Evolutionary conservation across 2,888 invertebrate genomes (phyloP).

Genomic region (Theodoxus fluviatilis): DNA sequence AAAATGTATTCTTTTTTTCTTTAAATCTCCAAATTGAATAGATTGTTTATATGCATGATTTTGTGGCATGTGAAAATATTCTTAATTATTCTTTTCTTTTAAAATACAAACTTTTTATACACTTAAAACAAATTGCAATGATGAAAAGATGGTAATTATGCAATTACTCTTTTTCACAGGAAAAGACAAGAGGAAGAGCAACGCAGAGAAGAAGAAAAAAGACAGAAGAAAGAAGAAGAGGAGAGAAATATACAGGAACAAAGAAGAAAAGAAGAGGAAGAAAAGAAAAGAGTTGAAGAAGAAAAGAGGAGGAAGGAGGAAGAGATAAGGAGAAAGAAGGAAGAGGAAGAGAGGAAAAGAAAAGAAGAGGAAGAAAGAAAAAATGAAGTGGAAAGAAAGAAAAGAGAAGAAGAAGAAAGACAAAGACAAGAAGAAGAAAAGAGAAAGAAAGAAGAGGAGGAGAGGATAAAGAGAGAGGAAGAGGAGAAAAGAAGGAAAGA

Average conservation of each 20-base stretch:
- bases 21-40: too few relatives aligned
- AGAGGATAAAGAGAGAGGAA: background rate
- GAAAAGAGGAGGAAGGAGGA: background rate
- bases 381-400: too few relatives aligned
- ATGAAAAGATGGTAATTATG: too few relatives aligned
- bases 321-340: slow-evolving; percentile 9
- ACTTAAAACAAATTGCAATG: too few relatives aligned
- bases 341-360: background rate
- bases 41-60: too few relatives aligned
- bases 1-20: too few relatives aligned
- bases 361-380: background rate
- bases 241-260: background rate
- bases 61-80: too few relatives aligned
- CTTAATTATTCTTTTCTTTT: too few relatives aligned
- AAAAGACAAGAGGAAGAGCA: background rate
- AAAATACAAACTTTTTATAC: too few relatives aligned
- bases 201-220: background rate
- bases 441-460: background rate
- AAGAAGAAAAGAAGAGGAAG: background rate
- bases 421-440: background rate
- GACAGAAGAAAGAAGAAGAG: background rate
- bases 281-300: background rate
- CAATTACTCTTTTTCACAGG: too few relatives aligned
- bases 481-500: background rate
- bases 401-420: background rate